These are phyloP conservation scores for Ceratina australensis DNA, from an alignment of 1,140 invertebrate species.

Conservation along the genomic window DNA sequence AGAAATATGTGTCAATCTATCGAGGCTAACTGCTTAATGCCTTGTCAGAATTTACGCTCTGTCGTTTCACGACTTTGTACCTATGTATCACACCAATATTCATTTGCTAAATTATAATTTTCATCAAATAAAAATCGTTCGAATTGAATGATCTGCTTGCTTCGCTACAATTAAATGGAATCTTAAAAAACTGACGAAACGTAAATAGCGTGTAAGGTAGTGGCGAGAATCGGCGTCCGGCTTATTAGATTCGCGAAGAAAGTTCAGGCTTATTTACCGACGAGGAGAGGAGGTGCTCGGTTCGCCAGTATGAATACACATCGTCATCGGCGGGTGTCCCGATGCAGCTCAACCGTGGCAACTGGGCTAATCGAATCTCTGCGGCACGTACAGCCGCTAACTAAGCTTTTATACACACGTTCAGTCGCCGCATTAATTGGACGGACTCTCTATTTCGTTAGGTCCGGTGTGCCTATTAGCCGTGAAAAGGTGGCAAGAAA, in stretches of 20 bases:
- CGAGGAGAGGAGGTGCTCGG: too few species aligned
- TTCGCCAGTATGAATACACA: constrained; percentile 38
- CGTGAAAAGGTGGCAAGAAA: background rate
- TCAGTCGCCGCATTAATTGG: constrained; percentile 51
- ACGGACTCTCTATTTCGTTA: constrained; percentile 53
- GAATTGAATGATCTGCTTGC: background rate
- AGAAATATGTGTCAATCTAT: too few species aligned
- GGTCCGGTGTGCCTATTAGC: constrained; percentile 5
- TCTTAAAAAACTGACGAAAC: too few species aligned
- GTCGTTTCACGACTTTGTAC: too few species aligned
- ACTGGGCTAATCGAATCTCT: constrained; percentile 62
- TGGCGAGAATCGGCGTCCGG: background rate
- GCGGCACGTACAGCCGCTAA: constrained; percentile 55
- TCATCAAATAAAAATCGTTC: too few species aligned
- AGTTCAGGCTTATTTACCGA: constrained; percentile 15
- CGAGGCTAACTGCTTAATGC: too few species aligned
- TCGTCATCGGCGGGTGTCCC: constrained; percentile 52
- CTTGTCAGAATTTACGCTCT: too few species aligned
- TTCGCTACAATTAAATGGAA: too few species aligned
- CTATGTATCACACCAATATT: too few species aligned
- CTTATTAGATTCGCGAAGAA: constrained; percentile 41
- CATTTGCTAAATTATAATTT: too few species aligned
- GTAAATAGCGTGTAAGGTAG: too few species aligned
- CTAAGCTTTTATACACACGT: constrained; percentile 61
- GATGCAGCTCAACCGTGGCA: constrained; percentile 50